Evolutionary conservation across 2,797 vertebrate genomes (phyloP), one percentile per base, ranked within the genome.

Genomic region (Cyprinodon diabolis): DNA sequence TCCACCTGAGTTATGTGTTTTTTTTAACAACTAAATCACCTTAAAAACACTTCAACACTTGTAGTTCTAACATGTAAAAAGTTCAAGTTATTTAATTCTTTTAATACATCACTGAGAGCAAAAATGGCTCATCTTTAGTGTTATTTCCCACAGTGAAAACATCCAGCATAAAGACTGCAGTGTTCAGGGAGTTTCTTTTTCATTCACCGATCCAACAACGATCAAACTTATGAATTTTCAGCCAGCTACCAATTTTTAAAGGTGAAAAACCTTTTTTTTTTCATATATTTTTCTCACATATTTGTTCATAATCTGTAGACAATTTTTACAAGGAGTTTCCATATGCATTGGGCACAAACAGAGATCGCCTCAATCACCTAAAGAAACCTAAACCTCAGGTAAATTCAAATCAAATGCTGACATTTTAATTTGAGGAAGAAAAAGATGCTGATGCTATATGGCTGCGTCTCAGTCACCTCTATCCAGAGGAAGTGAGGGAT

Each of bases 401-500:
- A 14, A 15, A 21, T 52, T 21, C 25, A 58, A 30, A 58, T 58
- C 4, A 58, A 30, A 25, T 35, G 25, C 23, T 13, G 14, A 15
- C 25, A 60, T 35, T 25, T 15, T 58, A 14, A 58, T 14, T 23
- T 30, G 4, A 5, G 35, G 17, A 49, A 48, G 30, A 30, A 30
- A 30, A 30, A 30, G 30, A 43, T 43, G 6, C 40, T 45, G 66
- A 48, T 14, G 55, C 51, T 6, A 58, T 35, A n/a, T 47, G 6
- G 63, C 14, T 54, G 37, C 35, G 17, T 17, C 21, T 72, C 30
- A 92, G 94, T 69, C 84, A 97, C 98, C 87, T 99, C 97, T 56
- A 99, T 99, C 98, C 98, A 99, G 80, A 98, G 96, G 87, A 96
- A 97, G 92, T 99, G 98, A 1, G 98, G 98, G 1, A 95, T 95